phyloP scores from a whole-genome alignment of 2,113 vertebrate genomes.

The Sylvietta virens region DNA sequence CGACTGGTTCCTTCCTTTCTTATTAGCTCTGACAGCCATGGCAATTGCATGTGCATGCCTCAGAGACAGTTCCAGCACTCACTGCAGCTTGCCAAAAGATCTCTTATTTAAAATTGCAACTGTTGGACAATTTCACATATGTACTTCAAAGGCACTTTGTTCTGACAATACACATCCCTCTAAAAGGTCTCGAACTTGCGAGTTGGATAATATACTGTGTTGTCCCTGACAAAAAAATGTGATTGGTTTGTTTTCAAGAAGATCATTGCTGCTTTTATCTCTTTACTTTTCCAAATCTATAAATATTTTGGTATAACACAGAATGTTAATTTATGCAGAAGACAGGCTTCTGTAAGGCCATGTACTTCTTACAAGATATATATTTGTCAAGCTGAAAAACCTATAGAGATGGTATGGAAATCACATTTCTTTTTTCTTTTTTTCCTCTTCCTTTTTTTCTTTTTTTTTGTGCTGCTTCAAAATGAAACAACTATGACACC shows the following conservation, averaged over 20 bases:
- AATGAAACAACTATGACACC: constrained; percentile 2
- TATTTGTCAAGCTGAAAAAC: neutral
- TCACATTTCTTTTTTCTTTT: neutral
- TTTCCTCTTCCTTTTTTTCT: neutral
- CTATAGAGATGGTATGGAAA: neutral
- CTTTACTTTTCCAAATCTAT: neutral
- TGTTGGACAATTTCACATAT: neutral
- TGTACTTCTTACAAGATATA: neutral
- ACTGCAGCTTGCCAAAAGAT: neutral
- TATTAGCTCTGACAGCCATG: neutral
- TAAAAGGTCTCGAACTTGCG: neutral
- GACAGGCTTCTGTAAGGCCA: neutral
- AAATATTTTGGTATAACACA: neutral
- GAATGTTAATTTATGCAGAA: neutral
- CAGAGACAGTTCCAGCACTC: neutral
- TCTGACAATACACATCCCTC: neutral
- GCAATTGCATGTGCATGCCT: neutral
- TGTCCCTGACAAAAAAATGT: neutral
- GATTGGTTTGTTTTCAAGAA: neutral
- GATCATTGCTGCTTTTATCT: neutral
- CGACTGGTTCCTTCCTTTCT: neutral
- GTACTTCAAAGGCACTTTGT: constrained; percentile 12
- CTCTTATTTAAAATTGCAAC: constrained; percentile 15
- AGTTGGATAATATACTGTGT: neutral
- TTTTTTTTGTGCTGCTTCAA: neutral